Evolutionary conservation across 2,113 vertebrate species (phyloP).

Genomic region (Saguinus imperator): DNA sequence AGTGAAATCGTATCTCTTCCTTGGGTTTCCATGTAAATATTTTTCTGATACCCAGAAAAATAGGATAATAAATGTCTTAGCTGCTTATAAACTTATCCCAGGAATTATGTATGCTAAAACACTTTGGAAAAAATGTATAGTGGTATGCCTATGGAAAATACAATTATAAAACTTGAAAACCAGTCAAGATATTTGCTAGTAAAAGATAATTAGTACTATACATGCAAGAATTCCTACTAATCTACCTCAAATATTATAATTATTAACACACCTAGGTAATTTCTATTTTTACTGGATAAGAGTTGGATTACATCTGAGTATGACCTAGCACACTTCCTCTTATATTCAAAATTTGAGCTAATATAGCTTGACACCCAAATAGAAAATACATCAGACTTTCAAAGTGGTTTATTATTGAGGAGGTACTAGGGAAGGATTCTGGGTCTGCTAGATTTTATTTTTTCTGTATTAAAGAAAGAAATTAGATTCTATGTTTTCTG

Average conservation of each 20-base stretch:
- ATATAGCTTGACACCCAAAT: neutral
- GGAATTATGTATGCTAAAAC: neutral
- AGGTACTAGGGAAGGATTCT: neutral
- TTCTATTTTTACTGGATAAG: neutral
- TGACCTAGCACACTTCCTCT: neutral
- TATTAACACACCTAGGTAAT: neutral
- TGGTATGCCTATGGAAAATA: conserved; percentile 3
- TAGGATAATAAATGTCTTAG: neutral
- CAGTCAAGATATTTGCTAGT: conserved; percentile 48
- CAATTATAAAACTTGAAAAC: conserved; percentile 48
- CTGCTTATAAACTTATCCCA: neutral
- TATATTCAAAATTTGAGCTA: conserved; percentile 50
- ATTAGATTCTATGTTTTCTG: neutral
- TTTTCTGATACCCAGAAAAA: neutral
- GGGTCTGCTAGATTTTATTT: neutral
- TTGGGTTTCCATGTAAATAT: neutral
- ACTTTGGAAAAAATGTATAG: neutral
- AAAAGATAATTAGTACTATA: neutral
- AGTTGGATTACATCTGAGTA: neutral
- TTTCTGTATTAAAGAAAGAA: neutral
- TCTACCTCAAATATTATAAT: conserved; percentile 14
- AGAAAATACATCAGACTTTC: neutral
- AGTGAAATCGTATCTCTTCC: neutral
- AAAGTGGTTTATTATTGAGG: conserved; percentile 3
- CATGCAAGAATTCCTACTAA: neutral